Evolutionary conservation across 2,113 vertebrate species (phyloP).

Genomic region (crab-eating macaque (Macaca fascicularis)): DNA sequence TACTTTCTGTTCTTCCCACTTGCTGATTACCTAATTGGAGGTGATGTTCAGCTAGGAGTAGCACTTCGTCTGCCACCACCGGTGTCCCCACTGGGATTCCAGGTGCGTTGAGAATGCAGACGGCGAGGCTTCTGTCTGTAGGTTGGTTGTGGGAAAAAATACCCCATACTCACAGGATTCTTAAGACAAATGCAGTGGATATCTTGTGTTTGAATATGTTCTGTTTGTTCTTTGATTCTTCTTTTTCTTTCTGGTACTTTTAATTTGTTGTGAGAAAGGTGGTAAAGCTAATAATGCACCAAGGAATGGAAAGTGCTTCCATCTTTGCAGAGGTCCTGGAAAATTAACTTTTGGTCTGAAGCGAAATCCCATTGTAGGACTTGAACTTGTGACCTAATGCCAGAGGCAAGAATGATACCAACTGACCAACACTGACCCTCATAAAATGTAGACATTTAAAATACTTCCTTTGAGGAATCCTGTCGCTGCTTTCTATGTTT

Average conservation of each 20-base stretch:
- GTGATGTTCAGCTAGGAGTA: neutral
- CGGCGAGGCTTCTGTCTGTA: neutral
- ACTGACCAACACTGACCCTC: neutral
- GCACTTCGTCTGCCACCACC: neutral
- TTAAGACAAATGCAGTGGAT: neutral
- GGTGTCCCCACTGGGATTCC: neutral
- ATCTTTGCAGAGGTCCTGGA: neutral
- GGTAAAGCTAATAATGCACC: neutral
- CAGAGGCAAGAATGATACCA: constrained; percentile 55
- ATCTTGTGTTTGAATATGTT: neutral
- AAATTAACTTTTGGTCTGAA: neutral
- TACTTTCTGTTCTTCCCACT: neutral
- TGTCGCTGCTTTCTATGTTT: constrained; percentile 47
- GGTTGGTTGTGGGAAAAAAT: neutral
- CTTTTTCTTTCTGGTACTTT: neutral
- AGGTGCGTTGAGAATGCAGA: neutral
- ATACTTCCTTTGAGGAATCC: constrained; percentile 55
- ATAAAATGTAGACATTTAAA: constrained; percentile 59
- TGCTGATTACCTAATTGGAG: neutral
- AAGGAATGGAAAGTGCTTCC: neutral
- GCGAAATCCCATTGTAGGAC: neutral
- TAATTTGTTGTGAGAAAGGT: constrained; percentile 12
- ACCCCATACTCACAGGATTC: neutral
- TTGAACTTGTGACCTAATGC: constrained; percentile 39
- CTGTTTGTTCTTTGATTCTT: neutral